Evolutionary conservation across 1,140 invertebrate genomes (phyloP).

Genomic region (Chrysopa pallens): DNA sequence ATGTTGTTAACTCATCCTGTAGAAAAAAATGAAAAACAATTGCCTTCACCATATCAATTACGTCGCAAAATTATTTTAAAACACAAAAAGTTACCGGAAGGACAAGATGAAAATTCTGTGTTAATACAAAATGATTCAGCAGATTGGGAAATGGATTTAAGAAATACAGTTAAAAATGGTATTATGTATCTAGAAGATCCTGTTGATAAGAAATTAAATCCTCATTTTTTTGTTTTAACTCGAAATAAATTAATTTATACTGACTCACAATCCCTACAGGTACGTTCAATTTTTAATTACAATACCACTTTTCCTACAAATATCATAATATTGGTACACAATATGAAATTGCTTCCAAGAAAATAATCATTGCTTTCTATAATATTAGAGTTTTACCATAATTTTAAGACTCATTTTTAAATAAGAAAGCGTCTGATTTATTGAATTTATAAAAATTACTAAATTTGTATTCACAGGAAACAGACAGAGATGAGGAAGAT

Average conservation of each 20-base stretch:
- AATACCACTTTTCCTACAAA: no score
- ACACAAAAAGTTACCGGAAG: constrained; percentile 86
- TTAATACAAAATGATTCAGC: constrained; percentile 44
- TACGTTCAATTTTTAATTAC: no score
- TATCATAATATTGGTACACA: no score
- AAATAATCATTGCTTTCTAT: no score
- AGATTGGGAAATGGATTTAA: constrained; percentile 60
- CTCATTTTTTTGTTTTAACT: constrained; percentile 90
- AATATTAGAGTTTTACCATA: no score
- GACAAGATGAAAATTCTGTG: constrained; percentile 55
- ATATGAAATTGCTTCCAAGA: no score
- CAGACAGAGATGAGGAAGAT: constrained; percentile 28
- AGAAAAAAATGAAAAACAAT: constrained; percentile 59
- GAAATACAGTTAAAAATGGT: constrained; percentile 83
- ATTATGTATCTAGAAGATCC: constrained; percentile 80
- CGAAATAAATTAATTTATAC: constrained; percentile 75
- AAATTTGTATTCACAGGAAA: constrained; percentile 17
- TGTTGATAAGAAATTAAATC: constrained; percentile 77
- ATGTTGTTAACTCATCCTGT: constrained; percentile 59
- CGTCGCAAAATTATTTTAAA: constrained; percentile 70
- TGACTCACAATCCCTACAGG: constrained; percentile 13
- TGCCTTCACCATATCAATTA: constrained; percentile 78
- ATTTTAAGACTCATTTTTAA: no score
- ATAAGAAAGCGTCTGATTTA: no score
- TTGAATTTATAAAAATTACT: neutral